Conservation (phyloP, 2,797 vertebrate genomes). For the Aeoliscus strigatus region DNA sequence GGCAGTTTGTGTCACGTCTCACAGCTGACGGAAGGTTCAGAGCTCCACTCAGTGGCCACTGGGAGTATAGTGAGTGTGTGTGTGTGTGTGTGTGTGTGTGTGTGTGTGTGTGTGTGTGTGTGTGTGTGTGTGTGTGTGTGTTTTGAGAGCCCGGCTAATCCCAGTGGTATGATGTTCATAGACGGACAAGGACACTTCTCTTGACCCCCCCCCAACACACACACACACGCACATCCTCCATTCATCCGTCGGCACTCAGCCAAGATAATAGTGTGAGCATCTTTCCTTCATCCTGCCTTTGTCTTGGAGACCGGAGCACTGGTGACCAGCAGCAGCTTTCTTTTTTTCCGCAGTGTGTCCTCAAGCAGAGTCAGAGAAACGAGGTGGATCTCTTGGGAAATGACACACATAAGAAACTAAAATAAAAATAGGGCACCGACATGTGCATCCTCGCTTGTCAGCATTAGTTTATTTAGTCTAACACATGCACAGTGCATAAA, state of each 20-base stretch:
- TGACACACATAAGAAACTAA: no score
- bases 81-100: conserved; percentile 8
- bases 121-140: not conserved
- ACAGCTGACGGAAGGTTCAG: conserved; percentile 40
- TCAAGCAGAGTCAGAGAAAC: no score
- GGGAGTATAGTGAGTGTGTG: conserved; percentile 6
- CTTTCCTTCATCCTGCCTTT: no score
- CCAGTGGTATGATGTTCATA: conserved; percentile 41
- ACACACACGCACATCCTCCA: conserved; percentile 10
- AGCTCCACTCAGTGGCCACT: conserved; percentile 65
- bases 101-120: not conserved
- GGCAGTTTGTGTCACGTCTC: not conserved
- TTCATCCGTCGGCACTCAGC: not conserved
- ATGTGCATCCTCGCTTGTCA: no score
- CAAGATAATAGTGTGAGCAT: conserved; percentile 6
- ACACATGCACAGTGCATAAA: no score
- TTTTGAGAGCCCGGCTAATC: conserved; percentile 22
- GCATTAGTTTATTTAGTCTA: no score
- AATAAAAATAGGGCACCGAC: no score
- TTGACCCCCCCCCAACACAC: conserved; percentile 40
- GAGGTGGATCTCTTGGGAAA: no score
- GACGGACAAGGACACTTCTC: conserved; percentile 40
- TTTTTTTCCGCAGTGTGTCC: no score
- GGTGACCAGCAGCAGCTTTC: no score
- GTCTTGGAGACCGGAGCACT: no score